Percentiles rank a stretch among this genome's conserved stretches.
These are phyloP conservation scores for Athene cunicularia DNA, from an alignment of 2,113 vertebrate species.

Conservation along the genomic window DNA sequence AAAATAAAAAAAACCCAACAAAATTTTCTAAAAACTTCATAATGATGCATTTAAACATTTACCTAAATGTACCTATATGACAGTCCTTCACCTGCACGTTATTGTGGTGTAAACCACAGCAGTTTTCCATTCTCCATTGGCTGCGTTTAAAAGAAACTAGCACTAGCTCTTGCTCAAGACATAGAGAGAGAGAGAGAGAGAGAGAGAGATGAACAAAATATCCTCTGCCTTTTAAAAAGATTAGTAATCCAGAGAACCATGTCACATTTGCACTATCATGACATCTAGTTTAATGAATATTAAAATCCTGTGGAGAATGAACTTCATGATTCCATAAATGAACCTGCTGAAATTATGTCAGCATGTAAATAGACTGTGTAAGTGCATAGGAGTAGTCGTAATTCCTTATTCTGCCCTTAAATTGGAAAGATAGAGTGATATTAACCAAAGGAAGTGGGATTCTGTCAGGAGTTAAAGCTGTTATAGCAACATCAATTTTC, in stretches of 20 bases:
- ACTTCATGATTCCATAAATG: background rate
- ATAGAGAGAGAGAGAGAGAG: too few relatives aligned
- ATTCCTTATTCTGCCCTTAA: background rate
- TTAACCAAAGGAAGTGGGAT: background rate
- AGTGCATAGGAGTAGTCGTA: background rate
- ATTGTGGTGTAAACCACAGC: background rate
- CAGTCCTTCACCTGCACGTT: background rate
- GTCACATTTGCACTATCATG: background rate
- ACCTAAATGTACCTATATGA: background rate
- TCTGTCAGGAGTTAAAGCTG: background rate
- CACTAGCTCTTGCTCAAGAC: background rate
- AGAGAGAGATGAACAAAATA: background rate
- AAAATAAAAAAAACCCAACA: background rate
- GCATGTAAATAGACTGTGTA: background rate
- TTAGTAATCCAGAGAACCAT: background rate
- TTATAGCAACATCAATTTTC: background rate
- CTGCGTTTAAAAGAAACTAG: background rate
- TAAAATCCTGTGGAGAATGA: background rate
- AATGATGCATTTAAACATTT: background rate
- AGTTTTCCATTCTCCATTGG: background rate
- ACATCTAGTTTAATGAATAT: background rate
- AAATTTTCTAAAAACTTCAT: background rate
- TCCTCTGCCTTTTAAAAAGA: background rate
- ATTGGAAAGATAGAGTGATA: background rate
- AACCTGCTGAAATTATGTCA: background rate